Conservation (phyloP, 2,113 vertebrate species). For the Protomyctophum bolini region DNA sequence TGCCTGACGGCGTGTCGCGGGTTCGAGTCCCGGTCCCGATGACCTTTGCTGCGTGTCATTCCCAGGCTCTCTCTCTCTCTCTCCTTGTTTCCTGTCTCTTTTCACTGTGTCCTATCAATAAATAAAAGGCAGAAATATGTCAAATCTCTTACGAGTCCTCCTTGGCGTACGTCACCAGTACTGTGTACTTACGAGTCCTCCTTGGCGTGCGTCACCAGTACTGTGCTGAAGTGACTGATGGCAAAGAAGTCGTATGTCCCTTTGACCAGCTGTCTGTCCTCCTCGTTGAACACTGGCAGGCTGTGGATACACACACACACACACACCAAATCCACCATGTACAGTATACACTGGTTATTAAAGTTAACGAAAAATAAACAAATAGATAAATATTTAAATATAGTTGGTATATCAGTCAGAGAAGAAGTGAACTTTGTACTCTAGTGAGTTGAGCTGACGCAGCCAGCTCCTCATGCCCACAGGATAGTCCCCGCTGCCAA, state of each 20-base stretch:
- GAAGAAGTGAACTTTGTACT: slow-evolving; percentile 49
- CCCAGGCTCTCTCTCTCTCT: no score
- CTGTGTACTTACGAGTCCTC: no score
- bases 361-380: no score
- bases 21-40: no score
- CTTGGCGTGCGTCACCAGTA: slow-evolving; percentile 87
- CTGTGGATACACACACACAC: slow-evolving; percentile 29
- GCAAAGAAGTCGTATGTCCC: slow-evolving; percentile 96
- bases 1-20: no score
- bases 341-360: no score
- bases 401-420: background rate
- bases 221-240: slow-evolving; percentile 91
- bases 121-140: background rate
- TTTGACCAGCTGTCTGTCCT: slow-evolving; percentile 82
- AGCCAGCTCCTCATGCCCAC: slow-evolving; percentile 89
- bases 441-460: slow-evolving; percentile 78
- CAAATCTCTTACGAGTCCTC: slow-evolving; percentile 80
- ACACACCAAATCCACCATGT: no score
- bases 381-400: no score
- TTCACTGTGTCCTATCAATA: no score
- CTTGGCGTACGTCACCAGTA: slow-evolving; percentile 87
- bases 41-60: no score
- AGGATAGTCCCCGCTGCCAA: slow-evolving; percentile 92
- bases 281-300: slow-evolving; percentile 89
- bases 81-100: no score